These are phyloP conservation scores for Tenthredo amoena DNA, from an alignment of 2,888 invertebrate genomes.

Conservation along the genomic window DNA sequence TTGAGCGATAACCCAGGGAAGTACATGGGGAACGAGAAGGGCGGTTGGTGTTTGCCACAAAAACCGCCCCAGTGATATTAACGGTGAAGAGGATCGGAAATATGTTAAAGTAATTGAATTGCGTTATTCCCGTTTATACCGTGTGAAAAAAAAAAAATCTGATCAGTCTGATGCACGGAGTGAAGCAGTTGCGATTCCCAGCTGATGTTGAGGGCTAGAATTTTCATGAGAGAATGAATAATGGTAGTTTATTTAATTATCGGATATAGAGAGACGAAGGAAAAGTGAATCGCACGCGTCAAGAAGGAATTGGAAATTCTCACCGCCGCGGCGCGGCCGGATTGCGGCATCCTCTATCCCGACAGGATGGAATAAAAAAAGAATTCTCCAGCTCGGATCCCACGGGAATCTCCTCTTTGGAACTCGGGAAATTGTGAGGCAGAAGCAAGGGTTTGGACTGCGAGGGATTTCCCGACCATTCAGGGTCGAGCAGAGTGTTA, in stretches of 20 bases:
- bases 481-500: neutral
- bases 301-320: constrained; percentile 23
- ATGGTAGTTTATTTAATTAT: constrained; percentile 37
- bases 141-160: neutral
- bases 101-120: constrained; percentile 25
- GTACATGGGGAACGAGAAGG: neutral
- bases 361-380: constrained; percentile 26
- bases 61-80: neutral
- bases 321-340: constrained; percentile 9
- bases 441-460: neutral
- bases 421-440: constrained; percentile 6
- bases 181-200: neutral
- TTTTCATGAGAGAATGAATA: neutral
- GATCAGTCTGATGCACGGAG: neutral
- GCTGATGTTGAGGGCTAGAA: neutral
- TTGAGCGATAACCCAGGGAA: no score
- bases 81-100: constrained; percentile 2
- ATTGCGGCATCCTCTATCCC: constrained; percentile 28
- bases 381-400: constrained; percentile 13
- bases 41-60: neutral
- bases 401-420: neutral
- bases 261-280: neutral
- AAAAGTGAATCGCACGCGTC: constrained; percentile 12
- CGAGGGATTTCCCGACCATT: constrained; percentile 12
- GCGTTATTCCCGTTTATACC: neutral